Evolutionary conservation across 2,797 vertebrate species (phyloP), one percentile per base, ranked within the genome.

Genomic region (Crypturellus tataupa): DNA sequence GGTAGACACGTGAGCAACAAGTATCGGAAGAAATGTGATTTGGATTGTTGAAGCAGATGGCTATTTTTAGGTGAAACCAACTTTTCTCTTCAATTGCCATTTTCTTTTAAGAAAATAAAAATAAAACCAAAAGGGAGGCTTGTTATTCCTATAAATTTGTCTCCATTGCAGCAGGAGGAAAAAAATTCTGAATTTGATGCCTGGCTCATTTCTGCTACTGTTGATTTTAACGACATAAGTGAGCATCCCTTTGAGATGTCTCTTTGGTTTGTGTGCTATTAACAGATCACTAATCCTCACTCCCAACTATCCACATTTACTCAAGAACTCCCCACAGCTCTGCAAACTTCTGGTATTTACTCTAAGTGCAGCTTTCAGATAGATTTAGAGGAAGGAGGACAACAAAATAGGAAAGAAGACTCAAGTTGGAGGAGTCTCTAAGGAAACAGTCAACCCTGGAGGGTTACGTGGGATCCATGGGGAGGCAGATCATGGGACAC

Each of bases 21-120:
- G 85, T 35, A 76, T 0, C 59, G 59, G 71, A 53, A 80, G 75
- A 93, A 46, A 53, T 9, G 23, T 16, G 71, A 92, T 60, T 64
- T 80, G 71, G 65, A 79, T 47, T 95, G 96, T 85, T 18, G 93
- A 84, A 95, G 93, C 81, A 70, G 60, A 80, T 5, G 46, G 85
- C 80, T 82, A 91, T 94, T 94, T 94, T 95, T 67, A 86, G 85
- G 46, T 9, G 37, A 76, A 91, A 75, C 14, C 78, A 94, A 29
- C 12, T 27, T 75, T 92, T 86, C 46, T 84, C 56, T 75, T 89
- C 71, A 77, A 35, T 62, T 3, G 4, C 71, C 76, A 44, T 59
- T 92, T 89, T 20, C 33, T 86, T 93, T 71, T 24, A 42, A 29
- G 70, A 79, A 89, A 84, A 94, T 65, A 93, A 49, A 47, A 67